These are phyloP conservation scores for Microctonus aethiopoides DNA, from an alignment of 2,888 invertebrate species.

Conservation along the genomic window DNA sequence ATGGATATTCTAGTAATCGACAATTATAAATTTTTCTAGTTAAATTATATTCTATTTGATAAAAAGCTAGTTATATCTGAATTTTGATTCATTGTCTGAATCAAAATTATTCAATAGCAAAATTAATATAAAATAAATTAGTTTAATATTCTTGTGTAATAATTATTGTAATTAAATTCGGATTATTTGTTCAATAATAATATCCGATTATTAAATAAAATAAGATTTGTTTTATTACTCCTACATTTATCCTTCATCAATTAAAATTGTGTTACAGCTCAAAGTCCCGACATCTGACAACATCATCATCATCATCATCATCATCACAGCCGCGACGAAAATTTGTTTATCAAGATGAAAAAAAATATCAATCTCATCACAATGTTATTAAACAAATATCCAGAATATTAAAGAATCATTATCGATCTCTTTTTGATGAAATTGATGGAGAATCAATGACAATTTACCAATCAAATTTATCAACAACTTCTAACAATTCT, in stretches of 20 bases:
- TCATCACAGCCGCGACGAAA: background rate
- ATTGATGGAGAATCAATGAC: background rate
- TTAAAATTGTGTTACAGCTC: conserved; percentile 13
- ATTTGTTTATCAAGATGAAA: background rate
- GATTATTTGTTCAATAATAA: conserved; percentile 20
- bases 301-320: background rate
- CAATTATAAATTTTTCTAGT: background rate
- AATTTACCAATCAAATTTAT: background rate
- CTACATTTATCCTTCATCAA: background rate
- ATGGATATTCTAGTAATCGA: background rate
- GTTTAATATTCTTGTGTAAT: conserved; percentile 11
- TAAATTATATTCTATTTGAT: background rate
- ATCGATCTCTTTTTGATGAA: background rate
- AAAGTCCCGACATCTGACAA: background rate
- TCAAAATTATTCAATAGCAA: background rate
- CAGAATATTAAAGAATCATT: conserved; percentile 11
- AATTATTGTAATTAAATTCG: conserved; percentile 10
- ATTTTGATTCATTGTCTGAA: background rate
- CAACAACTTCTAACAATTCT: background rate
- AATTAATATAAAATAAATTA: background rate
- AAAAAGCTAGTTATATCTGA: background rate
- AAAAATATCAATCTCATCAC: background rate
- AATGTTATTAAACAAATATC: conserved; percentile 6
- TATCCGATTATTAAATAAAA: conserved; percentile 2
- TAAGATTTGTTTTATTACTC: background rate